Evolutionary conservation across 2,113 vertebrate genomes (phyloP).

Genomic region (Spea bombifrons): DNA sequence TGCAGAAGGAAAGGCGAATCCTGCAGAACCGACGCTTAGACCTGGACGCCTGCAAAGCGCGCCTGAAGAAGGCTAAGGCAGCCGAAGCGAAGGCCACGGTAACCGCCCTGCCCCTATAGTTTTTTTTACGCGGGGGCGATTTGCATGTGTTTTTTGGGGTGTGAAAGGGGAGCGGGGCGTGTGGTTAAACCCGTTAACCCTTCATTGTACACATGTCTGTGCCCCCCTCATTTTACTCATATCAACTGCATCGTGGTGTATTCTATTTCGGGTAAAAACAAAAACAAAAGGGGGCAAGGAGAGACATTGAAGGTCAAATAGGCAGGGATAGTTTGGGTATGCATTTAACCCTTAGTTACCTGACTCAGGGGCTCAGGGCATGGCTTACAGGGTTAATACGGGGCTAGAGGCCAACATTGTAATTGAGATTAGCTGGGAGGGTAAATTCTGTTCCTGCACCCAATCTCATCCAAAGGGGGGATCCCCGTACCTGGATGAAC

Average conservation of each 20-base stretch:
- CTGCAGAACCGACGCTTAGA: conserved; percentile 91
- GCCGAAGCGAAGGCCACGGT: conserved; percentile 93
- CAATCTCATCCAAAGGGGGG: too few relatives aligned
- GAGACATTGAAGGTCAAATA: too few relatives aligned
- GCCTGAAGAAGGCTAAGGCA: conserved; percentile 90
- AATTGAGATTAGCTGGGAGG: too few relatives aligned
- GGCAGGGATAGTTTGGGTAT: too few relatives aligned
- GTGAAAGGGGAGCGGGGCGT: neutral
- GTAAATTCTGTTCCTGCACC: too few relatives aligned
- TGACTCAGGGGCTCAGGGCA: too few relatives aligned
- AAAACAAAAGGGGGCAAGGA: too few relatives aligned
- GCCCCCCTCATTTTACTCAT: neutral
- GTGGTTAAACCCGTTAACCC: neutral
- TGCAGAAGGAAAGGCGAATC: conserved; percentile 86
- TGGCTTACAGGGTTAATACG: too few relatives aligned
- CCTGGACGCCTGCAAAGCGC: conserved; percentile 89
- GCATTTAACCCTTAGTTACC: too few relatives aligned
- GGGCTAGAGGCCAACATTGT: too few relatives aligned
- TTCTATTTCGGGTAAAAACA: too few relatives aligned
- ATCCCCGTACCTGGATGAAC: too few relatives aligned
- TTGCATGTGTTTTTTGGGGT: conserved; percentile 3
- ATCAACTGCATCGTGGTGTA: neutral
- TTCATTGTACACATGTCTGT: neutral
- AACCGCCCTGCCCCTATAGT: conserved; percentile 52
- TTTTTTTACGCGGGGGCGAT: neutral